Conservation (phyloP, 2,113 vertebrate species). For the Falcunculus frontatus region DNA sequence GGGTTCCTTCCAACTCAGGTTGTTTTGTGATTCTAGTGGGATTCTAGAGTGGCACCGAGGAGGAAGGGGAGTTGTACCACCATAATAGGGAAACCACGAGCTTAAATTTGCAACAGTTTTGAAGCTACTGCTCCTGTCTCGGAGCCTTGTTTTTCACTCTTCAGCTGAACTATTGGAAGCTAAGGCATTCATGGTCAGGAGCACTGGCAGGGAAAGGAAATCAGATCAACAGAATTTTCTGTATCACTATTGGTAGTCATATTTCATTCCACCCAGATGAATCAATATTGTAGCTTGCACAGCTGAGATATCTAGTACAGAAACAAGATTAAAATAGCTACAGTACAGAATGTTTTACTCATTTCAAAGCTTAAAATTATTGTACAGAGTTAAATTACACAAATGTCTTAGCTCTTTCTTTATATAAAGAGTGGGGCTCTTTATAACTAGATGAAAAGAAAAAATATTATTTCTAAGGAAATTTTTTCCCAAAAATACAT, state of each 20-base stretch:
- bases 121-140: neutral
- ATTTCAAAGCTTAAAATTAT: neutral
- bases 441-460: neutral
- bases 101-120: neutral
- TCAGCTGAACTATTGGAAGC: neutral
- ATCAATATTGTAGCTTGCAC: constrained; percentile 15
- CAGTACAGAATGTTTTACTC: constrained; percentile 16
- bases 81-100: neutral
- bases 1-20: neutral
- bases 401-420: neutral
- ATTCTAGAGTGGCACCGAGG: neutral
- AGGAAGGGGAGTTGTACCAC: neutral
- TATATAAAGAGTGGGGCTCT: neutral
- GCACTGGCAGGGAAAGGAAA: neutral
- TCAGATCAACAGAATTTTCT: neutral
- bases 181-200: neutral
- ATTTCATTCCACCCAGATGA: neutral
- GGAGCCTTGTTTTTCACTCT: neutral
- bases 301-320: neutral
- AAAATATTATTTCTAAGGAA: neutral
- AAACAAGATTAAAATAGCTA: constrained; percentile 30
- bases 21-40: neutral
- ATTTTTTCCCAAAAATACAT: neutral
- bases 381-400: neutral
- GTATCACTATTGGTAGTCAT: neutral